phyloP scores from a whole-genome alignment of 92 coral and sea anemone genomes.

The Umimayanthus chanpuru region DNA sequence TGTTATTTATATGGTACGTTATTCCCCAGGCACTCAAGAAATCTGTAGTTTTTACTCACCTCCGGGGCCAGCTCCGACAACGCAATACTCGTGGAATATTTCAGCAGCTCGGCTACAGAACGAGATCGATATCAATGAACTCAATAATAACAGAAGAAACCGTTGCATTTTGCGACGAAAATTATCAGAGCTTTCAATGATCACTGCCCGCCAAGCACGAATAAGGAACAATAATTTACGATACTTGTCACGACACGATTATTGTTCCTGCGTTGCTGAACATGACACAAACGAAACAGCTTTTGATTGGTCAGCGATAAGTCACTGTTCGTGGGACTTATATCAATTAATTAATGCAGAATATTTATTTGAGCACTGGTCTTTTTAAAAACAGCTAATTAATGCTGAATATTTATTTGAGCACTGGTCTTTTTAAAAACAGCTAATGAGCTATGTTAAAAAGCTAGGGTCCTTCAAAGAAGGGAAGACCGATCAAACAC shows the following conservation, averaged over 20 bases:
- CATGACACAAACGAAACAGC: neutral
- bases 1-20: neutral
- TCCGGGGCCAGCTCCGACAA: slow-evolving; percentile 39
- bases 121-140: neutral
- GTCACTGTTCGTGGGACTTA: too few species aligned
- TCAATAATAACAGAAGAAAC: neutral
- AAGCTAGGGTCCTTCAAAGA: too few species aligned
- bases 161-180: slow-evolving; percentile 14
- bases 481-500: too few species aligned
- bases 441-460: too few species aligned
- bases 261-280: neutral
- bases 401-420: too few species aligned
- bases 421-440: too few species aligned
- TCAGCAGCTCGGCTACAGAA: neutral
- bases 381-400: too few species aligned
- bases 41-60: neutral
- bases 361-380: too few species aligned
- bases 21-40: too few species aligned
- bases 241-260: neutral
- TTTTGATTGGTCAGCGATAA: slow-evolving; percentile 19
- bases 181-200: neutral
- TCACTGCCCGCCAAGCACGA: neutral
- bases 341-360: too few species aligned
- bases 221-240: too few species aligned
- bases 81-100: slow-evolving; percentile 37